Evolutionary conservation across 2,888 invertebrate genomes (phyloP), one percentile per base, ranked within the genome.

Genomic region (Conomelus anceps): DNA sequence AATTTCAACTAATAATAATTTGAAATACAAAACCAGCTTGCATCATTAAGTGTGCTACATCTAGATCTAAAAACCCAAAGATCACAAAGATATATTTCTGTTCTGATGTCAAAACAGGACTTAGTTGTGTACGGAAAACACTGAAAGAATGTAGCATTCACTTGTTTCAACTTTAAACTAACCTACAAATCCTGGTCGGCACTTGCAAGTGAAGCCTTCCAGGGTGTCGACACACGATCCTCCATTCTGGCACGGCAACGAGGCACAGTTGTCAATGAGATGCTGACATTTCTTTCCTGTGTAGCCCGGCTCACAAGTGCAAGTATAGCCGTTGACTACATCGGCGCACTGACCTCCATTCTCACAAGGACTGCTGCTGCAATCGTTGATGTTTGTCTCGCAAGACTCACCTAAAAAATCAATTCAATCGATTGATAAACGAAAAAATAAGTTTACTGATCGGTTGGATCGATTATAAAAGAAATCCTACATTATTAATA

Each of bases 261-360:
- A 96, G 23, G 96, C 96, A 92, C 99, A 99, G 92, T 98, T 98
- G 92, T 99, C 98, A 90, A 98, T 96, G 0, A 97, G 96, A 92
- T 98, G 98, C 92, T 99, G 98, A 93, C 98, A 99, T 92, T 96
- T 95, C 93, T 98, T 97, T 85, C 99, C 99, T 0, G 98, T 98
- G 92, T 96, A 99, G 0, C 98, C 99, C n/a, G 97, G 96, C 93
- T 98, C 98, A 93, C 99, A 99, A 89, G 96, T 96, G 92, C 99
- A 99, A 34, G 95, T 95, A 92, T 96, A 98, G 89, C 96, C 98
- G 92, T 98, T 95, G 3, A 98, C 95, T 90, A 96, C 94, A 92
- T 99, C 99, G 26, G 97, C 95, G 93, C 99, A 99, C 91, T 96
- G 96, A 0, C 98, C 99, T 41, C 96, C 97, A 93, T 99, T 99